Percentiles rank a stretch among this genome's conserved stretches.
Evolutionary conservation across 2,888 invertebrate genomes (phyloP).

Genomic region (Lasiommata megera): DNA sequence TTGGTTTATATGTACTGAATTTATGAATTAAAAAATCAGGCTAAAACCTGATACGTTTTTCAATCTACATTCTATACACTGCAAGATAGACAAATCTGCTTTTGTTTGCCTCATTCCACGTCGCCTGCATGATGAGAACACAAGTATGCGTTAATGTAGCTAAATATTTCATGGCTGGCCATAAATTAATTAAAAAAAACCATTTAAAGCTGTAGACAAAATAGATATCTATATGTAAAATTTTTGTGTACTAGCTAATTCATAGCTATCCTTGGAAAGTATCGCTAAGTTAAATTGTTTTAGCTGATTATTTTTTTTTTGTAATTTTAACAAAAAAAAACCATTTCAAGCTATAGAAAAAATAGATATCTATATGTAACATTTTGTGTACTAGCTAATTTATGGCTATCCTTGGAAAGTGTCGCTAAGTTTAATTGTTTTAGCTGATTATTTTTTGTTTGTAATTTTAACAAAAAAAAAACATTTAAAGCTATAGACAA

Average conservation of each 20-base stretch:
- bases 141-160: background rate
- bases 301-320: conserved; percentile 16
- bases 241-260: background rate
- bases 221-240: background rate
- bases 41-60: no score
- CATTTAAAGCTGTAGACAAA: no score
- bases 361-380: background rate
- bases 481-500: no score
- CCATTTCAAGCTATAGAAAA: no score
- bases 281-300: background rate
- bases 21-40: no score
- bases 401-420: background rate
- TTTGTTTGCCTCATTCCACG: background rate
- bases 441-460: conserved; percentile 18
- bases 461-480: background rate
- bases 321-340: no score
- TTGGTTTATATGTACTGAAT: no score
- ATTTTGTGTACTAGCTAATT: background rate
- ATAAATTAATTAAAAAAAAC: background rate
- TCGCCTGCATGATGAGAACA: background rate
- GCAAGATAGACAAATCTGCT: background rate
- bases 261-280: background rate
- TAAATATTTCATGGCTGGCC: background rate
- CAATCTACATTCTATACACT: no score
- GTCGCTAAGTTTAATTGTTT: background rate